Conservation (phyloP, 2,888 invertebrate species). For the Cheilosia grossa region DNA sequence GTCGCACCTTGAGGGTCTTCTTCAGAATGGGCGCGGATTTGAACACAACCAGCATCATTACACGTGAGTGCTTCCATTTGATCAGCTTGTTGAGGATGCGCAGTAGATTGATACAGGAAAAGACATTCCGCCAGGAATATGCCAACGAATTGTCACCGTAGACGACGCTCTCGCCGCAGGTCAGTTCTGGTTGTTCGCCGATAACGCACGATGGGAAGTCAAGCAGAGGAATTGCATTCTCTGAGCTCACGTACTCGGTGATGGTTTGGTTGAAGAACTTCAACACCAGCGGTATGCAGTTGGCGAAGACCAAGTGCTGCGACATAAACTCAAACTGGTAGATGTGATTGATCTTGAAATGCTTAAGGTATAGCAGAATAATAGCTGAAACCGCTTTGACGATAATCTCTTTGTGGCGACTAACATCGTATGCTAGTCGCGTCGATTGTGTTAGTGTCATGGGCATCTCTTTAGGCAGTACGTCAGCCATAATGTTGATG, state of each 20-base stretch:
- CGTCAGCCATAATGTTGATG: conserved; percentile 98
- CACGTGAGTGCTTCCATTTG: conserved; percentile 99
- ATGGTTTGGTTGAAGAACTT: conserved; percentile 99
- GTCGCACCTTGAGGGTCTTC: conserved; percentile 96
- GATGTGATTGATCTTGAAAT: conserved; percentile 98
- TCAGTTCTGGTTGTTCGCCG: conserved; percentile 96
- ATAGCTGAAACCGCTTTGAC: conserved; percentile 98
- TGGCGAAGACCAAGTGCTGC: conserved; percentile 99
- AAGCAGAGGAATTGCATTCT: conserved; percentile 95
- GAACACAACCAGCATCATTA: conserved; percentile 99
- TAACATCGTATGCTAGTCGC: conserved; percentile 98
- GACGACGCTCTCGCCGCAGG: conserved; percentile 92
- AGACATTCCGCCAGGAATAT: conserved; percentile 99
- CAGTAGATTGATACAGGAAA: conserved; percentile 97
- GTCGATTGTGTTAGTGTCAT: conserved; percentile 97
- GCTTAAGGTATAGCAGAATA: conserved; percentile 95
- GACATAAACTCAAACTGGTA: conserved; percentile 99
- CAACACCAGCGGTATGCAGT: conserved; percentile 98
- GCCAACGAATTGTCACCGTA: conserved; percentile 88
- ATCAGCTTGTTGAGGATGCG: conserved; percentile 98
- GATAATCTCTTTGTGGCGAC: conserved; percentile 99
- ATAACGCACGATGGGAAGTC: conserved; percentile 98
- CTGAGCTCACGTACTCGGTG: conserved; percentile 95
- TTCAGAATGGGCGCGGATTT: conserved; percentile 99
- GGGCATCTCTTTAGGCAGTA: conserved; percentile 98